phyloP scores from a whole-genome alignment of 2,888 invertebrate species.

The Diploptera punctata region DNA sequence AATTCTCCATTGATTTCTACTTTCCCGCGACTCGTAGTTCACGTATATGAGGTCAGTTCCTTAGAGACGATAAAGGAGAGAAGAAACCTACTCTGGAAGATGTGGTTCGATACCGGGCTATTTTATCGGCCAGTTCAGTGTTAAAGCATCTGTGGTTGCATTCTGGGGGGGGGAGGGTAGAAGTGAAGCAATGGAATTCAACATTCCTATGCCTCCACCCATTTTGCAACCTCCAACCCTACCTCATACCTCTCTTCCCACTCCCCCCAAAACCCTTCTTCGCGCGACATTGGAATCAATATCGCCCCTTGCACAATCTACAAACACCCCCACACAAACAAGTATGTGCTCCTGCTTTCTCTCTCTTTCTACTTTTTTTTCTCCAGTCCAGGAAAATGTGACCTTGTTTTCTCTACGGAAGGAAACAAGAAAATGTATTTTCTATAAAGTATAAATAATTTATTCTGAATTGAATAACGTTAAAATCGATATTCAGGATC shows the following conservation, averaged over 20 bases:
- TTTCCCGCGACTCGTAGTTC: too few species aligned
- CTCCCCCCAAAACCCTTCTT: not conserved
- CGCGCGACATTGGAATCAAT: slow-evolving; percentile 35
- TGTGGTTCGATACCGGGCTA: slow-evolving; percentile 14
- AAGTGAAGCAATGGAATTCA: slow-evolving; percentile 33
- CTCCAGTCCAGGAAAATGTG: too few species aligned
- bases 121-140: slow-evolving; percentile 26
- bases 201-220: slow-evolving; percentile 30
- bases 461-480: too few species aligned
- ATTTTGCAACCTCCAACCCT: not conserved
- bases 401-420: too few species aligned
- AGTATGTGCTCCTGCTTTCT: not conserved
- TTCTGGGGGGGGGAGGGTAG: too few species aligned
- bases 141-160: slow-evolving; percentile 36
- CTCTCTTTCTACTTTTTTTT: too few species aligned
- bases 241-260: not conserved
- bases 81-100: not conserved
- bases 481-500: too few species aligned
- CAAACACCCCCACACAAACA: slow-evolving; percentile 5
- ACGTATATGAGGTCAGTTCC: too few species aligned
- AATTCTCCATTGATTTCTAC: too few species aligned
- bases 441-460: too few species aligned
- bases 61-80: too few species aligned
- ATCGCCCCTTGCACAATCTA: slow-evolving; percentile 12
- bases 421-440: too few species aligned